Evolutionary conservation across 2,888 invertebrate genomes (phyloP), one percentile per base, ranked within the genome.

Genomic region (Tipula helvola): DNA sequence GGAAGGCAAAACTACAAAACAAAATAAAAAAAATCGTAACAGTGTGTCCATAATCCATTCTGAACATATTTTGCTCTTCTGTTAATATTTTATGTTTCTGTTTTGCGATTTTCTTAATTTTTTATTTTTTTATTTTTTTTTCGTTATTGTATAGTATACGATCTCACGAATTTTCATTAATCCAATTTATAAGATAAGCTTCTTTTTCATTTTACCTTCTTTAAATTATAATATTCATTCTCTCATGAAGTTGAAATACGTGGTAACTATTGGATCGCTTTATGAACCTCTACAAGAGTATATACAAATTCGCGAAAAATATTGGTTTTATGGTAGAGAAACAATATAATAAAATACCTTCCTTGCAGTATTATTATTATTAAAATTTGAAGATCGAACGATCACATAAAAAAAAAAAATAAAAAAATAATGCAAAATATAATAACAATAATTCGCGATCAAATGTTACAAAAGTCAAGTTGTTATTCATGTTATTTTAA

Each of bases 111-210:
- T 71, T 71, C 71, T 71, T 71, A 28, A 10, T 71, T 71, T 71
- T 28, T n/a, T n/a, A n/a, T n/a, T n/a, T n/a, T n/a, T n/a, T n/a
- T n/a, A n/a, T n/a, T n/a, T 28, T 71, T 10, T 71, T 71, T 2
- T 57, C 2, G 7, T 52, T n/a, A 16, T 52, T 71, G 13, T 84
- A 86, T 85, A 86, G 57, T 57, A 41, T 47, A 87, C 86, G 83
- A 86, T 85, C 86, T 87, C 87, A 87, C 87, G 87, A 87, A 87
- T 87, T 87, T 87, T 87, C 87, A 87, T 87, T 87, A 87, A 87
- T 87, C 87, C 87, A 87, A 87, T 87, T 87, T 42, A 87, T 84
- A 87, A 87, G 87, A 87, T 87, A 87, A 87, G 87, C 86, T 42
- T 84, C 84, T 36, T 41, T 84, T 84, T 41, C 84, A 39, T 84